Conservation (phyloP, 2,113 vertebrate genomes). For the Pollimyrus isidori region DNA sequence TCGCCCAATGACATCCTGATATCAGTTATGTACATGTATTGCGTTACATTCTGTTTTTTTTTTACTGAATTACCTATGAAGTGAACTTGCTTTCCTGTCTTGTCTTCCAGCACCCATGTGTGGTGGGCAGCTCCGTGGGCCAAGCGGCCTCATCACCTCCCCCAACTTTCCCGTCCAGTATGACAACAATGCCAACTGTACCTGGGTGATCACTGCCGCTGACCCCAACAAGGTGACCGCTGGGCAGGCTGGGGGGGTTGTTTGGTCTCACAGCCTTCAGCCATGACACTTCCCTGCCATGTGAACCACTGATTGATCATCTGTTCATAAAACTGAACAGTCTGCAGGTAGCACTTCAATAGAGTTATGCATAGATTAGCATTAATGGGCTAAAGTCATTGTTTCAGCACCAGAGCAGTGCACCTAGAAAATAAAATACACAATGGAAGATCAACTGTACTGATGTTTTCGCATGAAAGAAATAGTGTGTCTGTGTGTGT, state of each 20-base stretch:
- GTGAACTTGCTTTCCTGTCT: neutral
- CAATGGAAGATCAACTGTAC: neutral
- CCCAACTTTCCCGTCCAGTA: conserved; percentile 97
- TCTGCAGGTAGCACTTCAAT: neutral
- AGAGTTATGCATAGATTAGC: neutral
- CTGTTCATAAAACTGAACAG: neutral
- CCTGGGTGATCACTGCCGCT: conserved; percentile 90
- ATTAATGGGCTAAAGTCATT: neutral
- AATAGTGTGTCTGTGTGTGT: neutral
- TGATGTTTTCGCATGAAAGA: neutral
- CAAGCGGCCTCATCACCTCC: conserved; percentile 84
- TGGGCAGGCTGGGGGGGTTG: neutral
- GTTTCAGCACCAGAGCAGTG: neutral
- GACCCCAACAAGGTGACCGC: conserved; percentile 77
- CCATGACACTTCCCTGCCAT: neutral
- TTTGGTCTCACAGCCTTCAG: neutral
- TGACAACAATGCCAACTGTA: conserved; percentile 97
- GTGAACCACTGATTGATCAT: neutral
- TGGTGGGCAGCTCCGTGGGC: conserved; percentile 79
- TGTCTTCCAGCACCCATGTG: conserved; percentile 82
- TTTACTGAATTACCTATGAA: neutral
- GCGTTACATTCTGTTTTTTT: neutral
- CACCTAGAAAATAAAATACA: neutral
- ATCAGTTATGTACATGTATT: neutral
- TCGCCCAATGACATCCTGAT: neutral